These are phyloP conservation scores for Acinonyx jubatus DNA, from an alignment of 2,113 vertebrate genomes.

Conservation along the genomic window DNA sequence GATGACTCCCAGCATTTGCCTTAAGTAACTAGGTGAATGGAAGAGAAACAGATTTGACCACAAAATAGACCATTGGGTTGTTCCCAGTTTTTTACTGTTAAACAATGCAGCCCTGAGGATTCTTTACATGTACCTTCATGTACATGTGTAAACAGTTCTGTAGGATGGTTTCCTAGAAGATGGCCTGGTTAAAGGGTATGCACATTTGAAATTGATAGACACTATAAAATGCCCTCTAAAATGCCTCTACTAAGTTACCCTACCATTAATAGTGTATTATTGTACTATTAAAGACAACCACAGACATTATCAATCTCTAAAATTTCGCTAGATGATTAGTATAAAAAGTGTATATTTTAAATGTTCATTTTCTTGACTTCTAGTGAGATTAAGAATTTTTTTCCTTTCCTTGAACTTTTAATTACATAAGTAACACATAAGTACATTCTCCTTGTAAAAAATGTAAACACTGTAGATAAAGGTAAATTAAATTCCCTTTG, in stretches of 20 bases:
- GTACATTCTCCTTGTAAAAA: slow-evolving; percentile 33
- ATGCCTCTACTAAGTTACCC: not conserved
- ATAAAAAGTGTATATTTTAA: not conserved
- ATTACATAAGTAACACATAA: slow-evolving; percentile 8
- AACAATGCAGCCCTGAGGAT: not conserved
- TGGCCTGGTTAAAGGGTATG: not conserved
- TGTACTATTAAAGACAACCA: not conserved
- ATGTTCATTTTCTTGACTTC: slow-evolving; percentile 19
- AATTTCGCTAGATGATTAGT: not conserved
- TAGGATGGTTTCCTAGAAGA: not conserved
- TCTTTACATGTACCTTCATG: not conserved
- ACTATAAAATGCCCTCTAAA: slow-evolving; percentile 21
- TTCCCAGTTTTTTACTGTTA: not conserved
- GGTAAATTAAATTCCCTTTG: not conserved
- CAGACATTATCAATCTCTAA: not conserved
- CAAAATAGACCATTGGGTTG: slow-evolving; percentile 5
- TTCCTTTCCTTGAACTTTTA: not conserved
- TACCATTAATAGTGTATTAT: not conserved
- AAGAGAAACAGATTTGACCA: not conserved
- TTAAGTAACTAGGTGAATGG: not conserved
- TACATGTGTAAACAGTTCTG: not conserved
- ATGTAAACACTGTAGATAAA: not conserved
- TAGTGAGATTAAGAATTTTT: not conserved
- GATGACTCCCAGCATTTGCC: not conserved
- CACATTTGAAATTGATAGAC: not conserved